Base-by-base conservation (phyloP, 92 coral and sea anemone species). In the Paramuricea clavata region DNA sequence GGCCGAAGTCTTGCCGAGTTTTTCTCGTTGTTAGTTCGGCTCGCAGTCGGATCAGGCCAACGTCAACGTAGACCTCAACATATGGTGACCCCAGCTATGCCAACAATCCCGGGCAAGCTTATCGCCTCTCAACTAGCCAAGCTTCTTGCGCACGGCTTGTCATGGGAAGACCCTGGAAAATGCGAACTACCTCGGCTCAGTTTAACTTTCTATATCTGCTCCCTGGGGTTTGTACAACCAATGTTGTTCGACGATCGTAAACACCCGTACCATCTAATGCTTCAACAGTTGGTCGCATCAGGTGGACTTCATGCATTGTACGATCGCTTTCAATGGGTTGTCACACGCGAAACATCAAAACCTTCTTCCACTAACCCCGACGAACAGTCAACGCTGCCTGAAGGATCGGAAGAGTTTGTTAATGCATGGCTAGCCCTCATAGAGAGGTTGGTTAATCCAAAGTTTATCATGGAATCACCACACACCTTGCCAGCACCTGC, bases 21-120 rank as follows among this genome's bases (percentile, higher is more conserved):
- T 91, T 96, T 96, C 83, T 91, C 93, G 56, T 81, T 95, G 49
- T 86, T 96, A 64, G 94, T 94, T 15, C 90, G 92, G 73, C 88
- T 96, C 8, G 91, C 98, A 65, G 94, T 96, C 76, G 98, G 98
- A 10, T 93, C 99, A 0, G 98, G 96, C 10, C 99, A 96, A 81
- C 91, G 98, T 22, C 99, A 96, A 85, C 92, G 99, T 23, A 89
- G 99, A 26, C 91, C 92, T n/a, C 99, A 98, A 17, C 99, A 94
- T 26, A 73, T 90, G 15, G 91, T 90, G 10, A 88, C 90, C 1
- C 98, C 98, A 21, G 92, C 94, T 35, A 85, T 93, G 64, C 99
- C 99, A 19, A 90, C 97, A 27, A 19, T 88, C 17, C 94, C 95
- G 17, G 99, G 97, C 25, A 82, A 93, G 57, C 70, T 88, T 75